Conservation (phyloP, 2,113 vertebrate genomes). For the Myotis lucifugus region DNA sequence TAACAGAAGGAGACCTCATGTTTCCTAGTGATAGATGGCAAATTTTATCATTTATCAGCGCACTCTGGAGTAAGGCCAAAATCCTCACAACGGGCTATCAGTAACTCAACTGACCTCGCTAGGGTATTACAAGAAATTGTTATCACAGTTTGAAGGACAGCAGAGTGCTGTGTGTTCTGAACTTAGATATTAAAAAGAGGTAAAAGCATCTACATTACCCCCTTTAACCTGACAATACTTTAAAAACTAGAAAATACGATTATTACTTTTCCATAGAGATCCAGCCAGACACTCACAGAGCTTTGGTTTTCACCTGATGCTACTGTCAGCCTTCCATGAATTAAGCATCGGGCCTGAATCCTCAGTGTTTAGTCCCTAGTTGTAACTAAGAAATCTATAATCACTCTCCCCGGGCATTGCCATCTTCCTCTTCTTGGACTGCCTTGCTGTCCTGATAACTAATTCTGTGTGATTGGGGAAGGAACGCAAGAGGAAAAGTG, state of each 20-base stretch:
- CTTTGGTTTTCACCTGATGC: not conserved
- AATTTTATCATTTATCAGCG: constrained; percentile 18
- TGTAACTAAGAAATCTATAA: not conserved
- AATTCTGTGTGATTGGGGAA: not conserved
- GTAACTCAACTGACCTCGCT: not conserved
- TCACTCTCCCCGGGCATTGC: not conserved
- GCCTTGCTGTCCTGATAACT: not conserved
- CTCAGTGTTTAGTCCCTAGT: not conserved
- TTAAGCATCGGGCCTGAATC: not conserved
- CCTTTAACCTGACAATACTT: constrained; percentile 44
- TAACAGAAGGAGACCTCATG: constrained; percentile 45
- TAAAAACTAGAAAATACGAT: constrained; percentile 42
- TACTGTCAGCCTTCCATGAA: not conserved
- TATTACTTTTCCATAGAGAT: not conserved
- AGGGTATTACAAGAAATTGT: constrained; percentile 36
- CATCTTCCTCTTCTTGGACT: not conserved
- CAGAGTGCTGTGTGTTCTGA: not conserved
- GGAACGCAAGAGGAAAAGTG: not conserved
- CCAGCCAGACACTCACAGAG: not conserved
- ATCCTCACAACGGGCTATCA: not conserved
- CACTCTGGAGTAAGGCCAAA: constrained; percentile 29
- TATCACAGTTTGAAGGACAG: constrained; percentile 49
- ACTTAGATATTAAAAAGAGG: constrained; percentile 13
- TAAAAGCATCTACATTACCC: constrained; percentile 20
- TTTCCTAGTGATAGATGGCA: not conserved